A percentile compares a stretch with the other conserved stretches of the same genome.
phyloP scores from a whole-genome alignment of 2,888 invertebrate species.

The Molanna angustata region DNA sequence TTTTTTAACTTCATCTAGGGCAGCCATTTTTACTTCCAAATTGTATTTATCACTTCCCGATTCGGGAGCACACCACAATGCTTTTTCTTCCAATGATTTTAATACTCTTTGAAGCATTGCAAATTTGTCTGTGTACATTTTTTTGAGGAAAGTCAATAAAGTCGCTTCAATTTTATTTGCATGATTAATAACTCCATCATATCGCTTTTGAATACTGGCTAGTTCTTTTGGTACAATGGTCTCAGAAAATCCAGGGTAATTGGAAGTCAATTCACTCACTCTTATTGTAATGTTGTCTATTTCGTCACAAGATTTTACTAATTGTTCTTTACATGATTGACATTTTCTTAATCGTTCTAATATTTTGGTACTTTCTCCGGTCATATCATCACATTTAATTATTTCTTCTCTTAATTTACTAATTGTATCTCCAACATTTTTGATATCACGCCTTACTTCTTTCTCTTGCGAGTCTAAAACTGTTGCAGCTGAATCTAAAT shows the following conservation, averaged over 20 bases:
- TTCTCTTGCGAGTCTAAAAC: constrained; percentile 74
- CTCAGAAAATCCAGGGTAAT: constrained; percentile 76
- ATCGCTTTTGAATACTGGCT: constrained; percentile 78
- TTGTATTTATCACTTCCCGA: constrained; percentile 88
- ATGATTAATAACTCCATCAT: constrained; percentile 73
- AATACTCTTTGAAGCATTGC: constrained; percentile 78
- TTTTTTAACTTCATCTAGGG: constrained; percentile 71
- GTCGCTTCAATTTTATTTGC: constrained; percentile 80
- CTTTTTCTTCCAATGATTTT: constrained; percentile 80
- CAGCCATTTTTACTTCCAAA: constrained; percentile 84
- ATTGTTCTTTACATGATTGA: constrained; percentile 66
- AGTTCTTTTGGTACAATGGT: constrained; percentile 79
- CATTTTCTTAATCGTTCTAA: constrained; percentile 74
- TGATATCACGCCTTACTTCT: constrained; percentile 68
- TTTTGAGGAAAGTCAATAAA: constrained; percentile 77
- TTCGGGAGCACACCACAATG: constrained; percentile 89
- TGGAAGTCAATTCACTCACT: constrained; percentile 67
- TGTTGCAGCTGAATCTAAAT: constrained; percentile 69
- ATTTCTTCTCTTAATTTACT: constrained; percentile 76
- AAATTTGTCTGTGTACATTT: constrained; percentile 82
- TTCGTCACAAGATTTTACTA: constrained; percentile 65
- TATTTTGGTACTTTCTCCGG: constrained; percentile 82
- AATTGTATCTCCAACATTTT: constrained; percentile 66
- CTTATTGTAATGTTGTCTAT: constrained; percentile 67
- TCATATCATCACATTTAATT: constrained; percentile 87